Percentiles rank a stretch among this genome's conserved stretches.
Conservation (phyloP, 2,797 vertebrate species). For the Chrosomus eos region DNA sequence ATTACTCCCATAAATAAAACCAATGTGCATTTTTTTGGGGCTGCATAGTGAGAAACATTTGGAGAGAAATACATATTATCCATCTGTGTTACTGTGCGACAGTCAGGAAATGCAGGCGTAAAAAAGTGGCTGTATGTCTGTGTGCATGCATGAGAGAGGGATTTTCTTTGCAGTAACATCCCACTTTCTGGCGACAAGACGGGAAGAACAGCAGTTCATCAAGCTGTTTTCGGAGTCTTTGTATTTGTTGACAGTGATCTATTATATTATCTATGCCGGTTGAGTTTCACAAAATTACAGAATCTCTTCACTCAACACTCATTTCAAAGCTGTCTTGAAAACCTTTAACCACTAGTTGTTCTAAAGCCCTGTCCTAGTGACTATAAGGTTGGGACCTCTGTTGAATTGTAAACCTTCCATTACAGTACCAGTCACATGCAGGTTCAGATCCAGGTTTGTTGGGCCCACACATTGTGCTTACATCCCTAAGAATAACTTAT, state of each 20-base stretch:
- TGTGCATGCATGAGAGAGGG: not conserved
- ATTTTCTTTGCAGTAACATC: constrained; percentile 16
- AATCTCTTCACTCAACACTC: constrained; percentile 18
- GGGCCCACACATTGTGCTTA: not conserved
- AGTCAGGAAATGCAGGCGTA: not conserved
- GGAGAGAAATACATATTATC: constrained; percentile 22
- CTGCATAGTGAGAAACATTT: not conserved
- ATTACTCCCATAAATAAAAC: constrained; percentile 43
- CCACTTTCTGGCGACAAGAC: not conserved
- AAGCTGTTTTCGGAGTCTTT: constrained; percentile 16
- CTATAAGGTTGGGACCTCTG: not conserved
- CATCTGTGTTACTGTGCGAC: constrained; percentile 2
- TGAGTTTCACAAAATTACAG: constrained; percentile 22
- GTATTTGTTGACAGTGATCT: constrained; percentile 29
- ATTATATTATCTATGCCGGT: not conserved
- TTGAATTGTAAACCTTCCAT: no score
- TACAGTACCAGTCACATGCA: no score
- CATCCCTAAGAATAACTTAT: not conserved
- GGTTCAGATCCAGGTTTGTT: not conserved
- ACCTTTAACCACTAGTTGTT: not conserved
- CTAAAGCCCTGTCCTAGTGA: not conserved
- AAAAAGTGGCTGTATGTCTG: not conserved
- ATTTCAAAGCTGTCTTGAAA: constrained; percentile 17
- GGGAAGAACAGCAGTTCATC: not conserved
- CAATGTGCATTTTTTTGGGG: constrained; percentile 12